These are phyloP conservation scores for Holcopasites calliopsidis DNA, from an alignment of 1,140 invertebrate species.

Conservation along the genomic window DNA sequence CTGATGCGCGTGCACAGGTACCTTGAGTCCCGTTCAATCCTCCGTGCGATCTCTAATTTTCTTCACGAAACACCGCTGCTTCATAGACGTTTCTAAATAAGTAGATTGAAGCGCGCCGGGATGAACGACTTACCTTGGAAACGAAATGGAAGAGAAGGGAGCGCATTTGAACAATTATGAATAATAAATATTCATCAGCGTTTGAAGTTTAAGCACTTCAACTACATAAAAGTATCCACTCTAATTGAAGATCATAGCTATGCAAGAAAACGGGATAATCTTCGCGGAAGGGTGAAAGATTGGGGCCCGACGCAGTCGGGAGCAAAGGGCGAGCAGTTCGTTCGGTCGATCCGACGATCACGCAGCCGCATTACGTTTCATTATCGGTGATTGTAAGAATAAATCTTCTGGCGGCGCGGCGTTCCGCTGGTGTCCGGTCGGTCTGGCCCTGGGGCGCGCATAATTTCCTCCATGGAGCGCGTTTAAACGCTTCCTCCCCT, in stretches of 20 bases:
- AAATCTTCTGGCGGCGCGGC: slow-evolving; percentile 16
- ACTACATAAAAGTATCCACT: no score
- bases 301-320: not conserved
- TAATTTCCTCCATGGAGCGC: slow-evolving; percentile 32
- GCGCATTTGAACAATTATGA: no score
- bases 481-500: slow-evolving; percentile 35
- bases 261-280: no score
- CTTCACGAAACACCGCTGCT: not conserved
- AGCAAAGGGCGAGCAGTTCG: not conserved
- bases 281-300: no score
- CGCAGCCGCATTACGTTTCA: slow-evolving; percentile 16
- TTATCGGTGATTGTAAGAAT: slow-evolving; percentile 33
- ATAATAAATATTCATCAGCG: no score
- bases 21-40: not conserved
- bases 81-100: no score
- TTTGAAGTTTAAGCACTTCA: no score
- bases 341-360: not conserved
- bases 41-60: not conserved
- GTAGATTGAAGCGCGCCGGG: not conserved
- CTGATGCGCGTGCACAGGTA: not conserved
- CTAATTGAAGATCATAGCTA: no score
- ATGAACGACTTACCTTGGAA: no score
- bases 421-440: not conserved
- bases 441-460: slow-evolving; percentile 1
- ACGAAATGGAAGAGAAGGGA: no score